Evolutionary conservation across 2,888 invertebrate genomes (phyloP), one percentile per base, ranked within the genome.

Genomic region (Ecdyonurus torrentis): DNA sequence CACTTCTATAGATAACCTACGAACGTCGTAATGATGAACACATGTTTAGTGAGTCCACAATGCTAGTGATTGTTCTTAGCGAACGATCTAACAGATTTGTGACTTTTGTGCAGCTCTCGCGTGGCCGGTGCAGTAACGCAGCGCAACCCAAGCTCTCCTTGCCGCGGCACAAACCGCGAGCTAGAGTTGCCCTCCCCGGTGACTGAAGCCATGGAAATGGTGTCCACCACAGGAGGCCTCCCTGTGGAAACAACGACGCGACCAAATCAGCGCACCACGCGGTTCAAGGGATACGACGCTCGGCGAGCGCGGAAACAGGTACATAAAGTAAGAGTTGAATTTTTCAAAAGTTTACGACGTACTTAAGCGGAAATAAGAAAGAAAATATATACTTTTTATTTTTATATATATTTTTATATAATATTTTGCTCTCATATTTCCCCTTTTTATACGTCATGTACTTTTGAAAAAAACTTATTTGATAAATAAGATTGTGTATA

Each of bases 301-400:
- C 71, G 70, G 63, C 69, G 66, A 61, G 70, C 72, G 2, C 61
- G 72, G 53, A 70, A 71, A 67, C 72, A 72, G 70, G 72, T 72
- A 66, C 59, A 18, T 37, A 37, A 37, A 37, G 37, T 37, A 37
- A 37, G 37, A 37, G 5, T 37, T 37, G 5, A 5, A 37, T 37
- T 37, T 37, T 37, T 5, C 37, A 37, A 37, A 37, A 10, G 37
- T 37, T 5, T 37, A 15, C 37, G 37, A 37, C 37, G 15, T 37
- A 37, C 7, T 37, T 5, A 37, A 10, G 37, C 5, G 37, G 37
- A 37, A 15, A 37, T 10, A 37, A 5, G 37, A 37, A 5, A 37
- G 37, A 5, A 37, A 37, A 37, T 37, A 37, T 37, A 10, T 37
- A n/a, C 37, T 37, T 37, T 37, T 37, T 37, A 37, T 10, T 37